These are phyloP conservation scores for Ceuthmochares aereus DNA, from an alignment of 2,113 vertebrate genomes.

Conservation along the genomic window DNA sequence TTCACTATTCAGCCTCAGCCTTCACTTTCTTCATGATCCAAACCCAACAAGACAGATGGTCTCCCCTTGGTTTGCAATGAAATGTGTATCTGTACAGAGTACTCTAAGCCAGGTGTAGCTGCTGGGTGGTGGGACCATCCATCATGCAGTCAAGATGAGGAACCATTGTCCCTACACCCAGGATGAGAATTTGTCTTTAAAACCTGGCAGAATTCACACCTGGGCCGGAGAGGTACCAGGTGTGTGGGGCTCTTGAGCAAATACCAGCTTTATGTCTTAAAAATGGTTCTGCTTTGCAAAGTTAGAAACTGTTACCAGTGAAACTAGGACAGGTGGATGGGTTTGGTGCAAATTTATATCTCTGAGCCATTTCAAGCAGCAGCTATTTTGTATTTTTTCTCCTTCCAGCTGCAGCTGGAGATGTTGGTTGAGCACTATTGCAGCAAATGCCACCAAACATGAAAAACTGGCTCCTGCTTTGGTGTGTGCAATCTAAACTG, in stretches of 20 bases:
- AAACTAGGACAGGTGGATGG: neutral
- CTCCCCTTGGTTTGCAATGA: neutral
- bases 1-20: neutral
- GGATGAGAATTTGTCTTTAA: neutral
- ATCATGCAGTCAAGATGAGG: neutral
- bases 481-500: neutral
- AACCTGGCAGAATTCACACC: neutral
- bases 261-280: neutral
- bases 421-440: neutral
- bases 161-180: neutral
- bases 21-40: neutral
- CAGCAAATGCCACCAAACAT: neutral
- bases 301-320: neutral
- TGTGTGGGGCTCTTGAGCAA: neutral
- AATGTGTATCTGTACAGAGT: fast-evolving
- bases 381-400: neutral
- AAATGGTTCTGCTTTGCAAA: neutral
- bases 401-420: neutral
- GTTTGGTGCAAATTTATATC: neutral
- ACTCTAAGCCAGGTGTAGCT: neutral
- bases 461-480: neutral
- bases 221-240: neutral
- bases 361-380: neutral
- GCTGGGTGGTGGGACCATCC: neutral
- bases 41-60: neutral